Conservation (phyloP, 2,888 invertebrate species). For the Brachyopa scutellaris region DNA sequence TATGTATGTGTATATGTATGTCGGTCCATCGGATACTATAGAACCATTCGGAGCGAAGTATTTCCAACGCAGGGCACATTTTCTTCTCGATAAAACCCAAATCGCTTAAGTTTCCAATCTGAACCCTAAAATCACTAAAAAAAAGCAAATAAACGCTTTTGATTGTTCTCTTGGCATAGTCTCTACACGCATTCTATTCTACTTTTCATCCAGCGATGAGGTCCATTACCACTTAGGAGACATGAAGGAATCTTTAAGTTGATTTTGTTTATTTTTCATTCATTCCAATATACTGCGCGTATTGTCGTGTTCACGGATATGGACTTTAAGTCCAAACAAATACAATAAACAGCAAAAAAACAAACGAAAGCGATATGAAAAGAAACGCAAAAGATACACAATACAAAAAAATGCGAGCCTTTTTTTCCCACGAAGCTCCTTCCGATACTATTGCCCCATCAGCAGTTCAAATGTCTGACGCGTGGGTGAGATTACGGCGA, state of each 20-base stretch:
- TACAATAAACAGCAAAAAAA: neutral
- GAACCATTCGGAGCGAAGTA: neutral
- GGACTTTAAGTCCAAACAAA: slow-evolving; percentile 6
- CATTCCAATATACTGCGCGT: neutral
- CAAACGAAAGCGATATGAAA: slow-evolving; percentile 3
- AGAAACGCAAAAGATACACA: neutral
- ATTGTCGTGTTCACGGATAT: neutral
- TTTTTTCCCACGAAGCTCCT: neutral
- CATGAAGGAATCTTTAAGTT: neutral
- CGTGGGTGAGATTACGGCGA: slow-evolving; percentile 7
- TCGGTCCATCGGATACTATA: no score
- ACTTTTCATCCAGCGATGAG: neutral
- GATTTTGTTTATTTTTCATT: neutral
- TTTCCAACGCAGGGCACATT: neutral
- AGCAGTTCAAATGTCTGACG: neutral
- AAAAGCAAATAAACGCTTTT: neutral
- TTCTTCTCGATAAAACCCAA: neutral
- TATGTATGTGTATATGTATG: no score
- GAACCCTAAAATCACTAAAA: neutral
- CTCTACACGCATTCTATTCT: neutral
- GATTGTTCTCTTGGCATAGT: neutral
- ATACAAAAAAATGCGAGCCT: slow-evolving; percentile 23
- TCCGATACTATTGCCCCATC: neutral
- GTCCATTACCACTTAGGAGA: neutral
- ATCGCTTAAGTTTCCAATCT: neutral